A percentile compares a stretch with the other conserved stretches of the same genome.
Evolutionary conservation across 2,888 invertebrate genomes (phyloP).

Genomic region (Orthosia incerta): DNA sequence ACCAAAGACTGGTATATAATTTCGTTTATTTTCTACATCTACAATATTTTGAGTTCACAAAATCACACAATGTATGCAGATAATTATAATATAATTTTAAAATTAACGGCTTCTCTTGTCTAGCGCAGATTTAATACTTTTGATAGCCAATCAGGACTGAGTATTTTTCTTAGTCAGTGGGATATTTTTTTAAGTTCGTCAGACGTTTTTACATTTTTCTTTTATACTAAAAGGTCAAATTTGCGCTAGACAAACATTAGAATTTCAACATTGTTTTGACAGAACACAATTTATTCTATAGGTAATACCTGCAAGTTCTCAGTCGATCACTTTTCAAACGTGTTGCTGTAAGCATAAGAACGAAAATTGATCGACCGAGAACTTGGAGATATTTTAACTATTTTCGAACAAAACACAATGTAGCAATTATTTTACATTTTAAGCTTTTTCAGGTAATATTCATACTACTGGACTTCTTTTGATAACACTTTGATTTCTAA

Average conservation of each 20-base stretch:
- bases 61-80: constrained; percentile 17
- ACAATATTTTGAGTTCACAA: constrained; percentile 28
- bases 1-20: background rate
- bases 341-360: background rate
- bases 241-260: background rate
- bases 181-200: background rate
- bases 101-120: constrained; percentile 19
- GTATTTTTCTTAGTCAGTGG: background rate
- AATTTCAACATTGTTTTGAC: constrained; percentile 5
- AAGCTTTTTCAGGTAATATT: constrained; percentile 9
- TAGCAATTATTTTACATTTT: constrained; percentile 5
- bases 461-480: background rate
- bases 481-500: constrained; percentile 26
- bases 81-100: constrained; percentile 22
- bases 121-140: constrained; percentile 28
- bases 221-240: constrained; percentile 3
- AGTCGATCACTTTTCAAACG: background rate
- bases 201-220: background rate
- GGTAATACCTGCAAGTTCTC: background rate
- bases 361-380: background rate
- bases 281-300: constrained; percentile 21
- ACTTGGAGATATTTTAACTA: background rate
- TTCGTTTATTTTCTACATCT: background rate
- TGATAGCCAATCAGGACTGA: background rate
- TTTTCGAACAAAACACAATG: constrained; percentile 15